These are phyloP conservation scores for Nasua narica DNA, from an alignment of 2,797 vertebrate genomes.

Conservation along the genomic window DNA sequence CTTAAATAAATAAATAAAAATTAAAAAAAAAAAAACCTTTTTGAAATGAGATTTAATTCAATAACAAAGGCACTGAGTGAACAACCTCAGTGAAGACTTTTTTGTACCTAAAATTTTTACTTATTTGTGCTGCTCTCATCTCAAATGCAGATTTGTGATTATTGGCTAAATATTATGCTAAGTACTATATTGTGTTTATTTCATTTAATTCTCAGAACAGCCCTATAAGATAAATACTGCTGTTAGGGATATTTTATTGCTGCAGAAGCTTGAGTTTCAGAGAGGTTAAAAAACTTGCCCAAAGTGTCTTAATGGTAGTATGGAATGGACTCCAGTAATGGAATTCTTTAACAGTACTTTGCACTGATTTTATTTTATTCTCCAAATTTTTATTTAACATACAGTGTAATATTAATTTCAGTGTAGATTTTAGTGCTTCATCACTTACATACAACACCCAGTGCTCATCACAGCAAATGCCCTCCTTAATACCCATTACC, in stretches of 20 bases:
- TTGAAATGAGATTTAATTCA: neutral
- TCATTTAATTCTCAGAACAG: neutral
- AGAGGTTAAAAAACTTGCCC: neutral
- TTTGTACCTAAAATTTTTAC: conserved; percentile 3
- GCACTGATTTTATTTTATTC: neutral
- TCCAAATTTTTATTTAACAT: neutral
- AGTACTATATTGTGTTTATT: neutral
- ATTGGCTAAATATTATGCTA: neutral
- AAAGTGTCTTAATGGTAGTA: neutral
- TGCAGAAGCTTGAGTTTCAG: neutral
- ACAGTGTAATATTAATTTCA: neutral
- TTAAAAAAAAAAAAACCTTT: too few species aligned
- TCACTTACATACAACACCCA: neutral
- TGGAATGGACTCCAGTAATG: neutral
- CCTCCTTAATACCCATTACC: neutral
- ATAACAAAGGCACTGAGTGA: neutral
- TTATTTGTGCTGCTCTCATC: neutral
- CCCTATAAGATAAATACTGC: neutral
- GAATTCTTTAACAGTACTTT: neutral
- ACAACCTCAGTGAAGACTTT: neutral
- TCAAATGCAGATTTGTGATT: neutral
- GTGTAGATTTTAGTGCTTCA: neutral
- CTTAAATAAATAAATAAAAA: too few species aligned
- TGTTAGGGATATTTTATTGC: neutral
- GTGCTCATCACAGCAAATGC: neutral